Evolutionary conservation across 2,797 vertebrate genomes (phyloP).

Genomic region (Avahi laniger): DNA sequence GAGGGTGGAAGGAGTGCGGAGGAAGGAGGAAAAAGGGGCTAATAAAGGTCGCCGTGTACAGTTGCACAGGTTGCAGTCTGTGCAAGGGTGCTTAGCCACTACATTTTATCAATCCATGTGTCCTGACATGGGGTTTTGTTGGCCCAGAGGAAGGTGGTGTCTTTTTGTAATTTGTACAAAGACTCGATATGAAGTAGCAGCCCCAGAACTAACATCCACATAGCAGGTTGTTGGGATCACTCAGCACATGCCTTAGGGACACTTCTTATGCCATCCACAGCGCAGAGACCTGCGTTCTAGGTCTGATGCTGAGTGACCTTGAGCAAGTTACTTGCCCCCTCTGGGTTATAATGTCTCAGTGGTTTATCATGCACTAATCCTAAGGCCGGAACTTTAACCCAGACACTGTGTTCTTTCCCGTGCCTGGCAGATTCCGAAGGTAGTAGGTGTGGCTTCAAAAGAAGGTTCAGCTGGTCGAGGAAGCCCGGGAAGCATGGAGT

Average conservation of each 20-base stretch:
- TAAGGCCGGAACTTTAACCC: not conserved
- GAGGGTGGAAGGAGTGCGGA: not conserved
- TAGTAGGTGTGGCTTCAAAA: not conserved
- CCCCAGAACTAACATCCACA: not conserved
- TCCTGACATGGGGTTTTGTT: not conserved
- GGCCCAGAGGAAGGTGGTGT: not conserved
- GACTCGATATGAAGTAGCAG: too few relatives aligned
- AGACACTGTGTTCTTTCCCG: not conserved
- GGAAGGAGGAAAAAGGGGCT: not conserved
- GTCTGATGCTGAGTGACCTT: not conserved
- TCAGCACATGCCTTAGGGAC: not conserved
- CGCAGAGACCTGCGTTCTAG: not conserved
- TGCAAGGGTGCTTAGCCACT: not conserved
- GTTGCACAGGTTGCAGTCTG: not conserved
- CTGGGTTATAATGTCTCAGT: not conserved
- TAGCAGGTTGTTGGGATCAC: not conserved
- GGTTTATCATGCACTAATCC: not conserved
- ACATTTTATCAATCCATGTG: not conserved
- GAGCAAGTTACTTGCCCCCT: not conserved
- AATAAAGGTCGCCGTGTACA: rapidly evolving
- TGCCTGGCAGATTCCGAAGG: not conserved
- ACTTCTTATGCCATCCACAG: rapidly evolving
- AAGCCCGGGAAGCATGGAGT: rapidly evolving
- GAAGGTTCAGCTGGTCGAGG: not conserved
- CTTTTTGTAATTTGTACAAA: not conserved